Conservation (phyloP, 2,113 vertebrate genomes). For the Natator depressus region DNA sequence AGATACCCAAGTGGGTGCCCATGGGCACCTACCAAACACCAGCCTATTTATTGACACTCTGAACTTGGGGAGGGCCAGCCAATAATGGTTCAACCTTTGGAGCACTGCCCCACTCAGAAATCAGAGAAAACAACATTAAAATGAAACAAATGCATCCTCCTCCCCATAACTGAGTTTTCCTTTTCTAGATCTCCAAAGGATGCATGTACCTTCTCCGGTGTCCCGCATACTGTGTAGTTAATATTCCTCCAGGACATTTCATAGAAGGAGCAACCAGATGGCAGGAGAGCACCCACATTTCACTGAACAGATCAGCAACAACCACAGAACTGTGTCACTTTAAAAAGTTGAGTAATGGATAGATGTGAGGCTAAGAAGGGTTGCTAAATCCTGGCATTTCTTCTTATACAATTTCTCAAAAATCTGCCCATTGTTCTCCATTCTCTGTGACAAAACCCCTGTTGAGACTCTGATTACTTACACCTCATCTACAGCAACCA, state of each 20-base stretch:
- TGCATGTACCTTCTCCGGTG: rapidly evolving
- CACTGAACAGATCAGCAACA: neutral
- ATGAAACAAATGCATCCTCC: neutral
- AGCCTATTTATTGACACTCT: neutral
- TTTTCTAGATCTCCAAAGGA: neutral
- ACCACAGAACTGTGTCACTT: neutral
- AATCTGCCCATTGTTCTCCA: neutral
- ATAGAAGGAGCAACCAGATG: neutral
- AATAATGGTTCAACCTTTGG: neutral
- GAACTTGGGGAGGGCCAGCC: neutral
- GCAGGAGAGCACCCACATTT: neutral
- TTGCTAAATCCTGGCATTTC: neutral
- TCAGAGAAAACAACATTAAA: neutral
- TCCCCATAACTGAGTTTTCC: neutral
- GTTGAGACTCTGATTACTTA: neutral
- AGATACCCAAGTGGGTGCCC: neutral
- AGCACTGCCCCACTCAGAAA: neutral
- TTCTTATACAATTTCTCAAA: rapidly evolving
- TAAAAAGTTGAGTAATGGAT: neutral
- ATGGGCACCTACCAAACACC: neutral
- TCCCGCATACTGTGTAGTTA: neutral
- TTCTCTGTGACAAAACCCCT: neutral
- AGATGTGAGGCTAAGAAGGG: neutral
- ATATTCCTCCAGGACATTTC: neutral
- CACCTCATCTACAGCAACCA: neutral